A percentile compares a stretch with the other conserved stretches of the same genome.
phyloP scores from a whole-genome alignment of 2,797 vertebrate genomes.

The Paedocypris micromegethes region DNA sequence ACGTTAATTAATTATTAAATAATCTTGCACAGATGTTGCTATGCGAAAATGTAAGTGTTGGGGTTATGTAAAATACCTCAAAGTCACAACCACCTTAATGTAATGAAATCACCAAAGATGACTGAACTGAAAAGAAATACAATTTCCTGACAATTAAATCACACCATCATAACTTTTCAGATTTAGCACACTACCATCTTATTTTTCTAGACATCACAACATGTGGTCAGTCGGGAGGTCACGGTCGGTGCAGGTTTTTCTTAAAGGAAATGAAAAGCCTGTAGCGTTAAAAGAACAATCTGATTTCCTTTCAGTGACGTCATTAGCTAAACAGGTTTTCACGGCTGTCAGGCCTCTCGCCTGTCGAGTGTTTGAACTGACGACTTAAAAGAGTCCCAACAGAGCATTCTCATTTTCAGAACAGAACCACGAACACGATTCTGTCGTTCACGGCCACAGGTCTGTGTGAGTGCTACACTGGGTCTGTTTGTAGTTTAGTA shows the following conservation, averaged over 20 bases:
- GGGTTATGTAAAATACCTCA: too few relatives aligned
- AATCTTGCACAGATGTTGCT: too few relatives aligned
- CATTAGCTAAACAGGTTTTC: constrained; percentile 70
- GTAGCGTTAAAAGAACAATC: constrained; percentile 61
- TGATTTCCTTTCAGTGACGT: constrained; percentile 69
- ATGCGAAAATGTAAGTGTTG: too few relatives aligned
- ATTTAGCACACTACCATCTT: too few relatives aligned
- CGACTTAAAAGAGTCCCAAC: constrained; percentile 70
- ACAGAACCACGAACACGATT: constrained; percentile 71
- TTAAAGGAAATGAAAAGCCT: constrained; percentile 66
- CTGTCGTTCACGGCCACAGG: constrained; percentile 57
- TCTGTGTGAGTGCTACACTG: constrained; percentile 60
- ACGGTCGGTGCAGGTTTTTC: constrained; percentile 20
- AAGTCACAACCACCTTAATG: too few relatives aligned
- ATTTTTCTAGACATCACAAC: too few relatives aligned
- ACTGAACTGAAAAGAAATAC: too few relatives aligned
- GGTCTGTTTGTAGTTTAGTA: constrained; percentile 77
- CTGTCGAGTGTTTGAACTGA: constrained; percentile 51
- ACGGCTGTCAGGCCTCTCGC: constrained; percentile 56
- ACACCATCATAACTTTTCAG: too few relatives aligned
- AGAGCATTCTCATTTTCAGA: constrained; percentile 77
- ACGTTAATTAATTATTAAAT: too few relatives aligned
- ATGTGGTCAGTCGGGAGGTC: constrained; percentile 8
- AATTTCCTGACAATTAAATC: too few relatives aligned
- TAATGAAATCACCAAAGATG: too few relatives aligned